Base-by-base conservation (phyloP, 2,113 vertebrate species). In the Loxodonta africana region DNA sequence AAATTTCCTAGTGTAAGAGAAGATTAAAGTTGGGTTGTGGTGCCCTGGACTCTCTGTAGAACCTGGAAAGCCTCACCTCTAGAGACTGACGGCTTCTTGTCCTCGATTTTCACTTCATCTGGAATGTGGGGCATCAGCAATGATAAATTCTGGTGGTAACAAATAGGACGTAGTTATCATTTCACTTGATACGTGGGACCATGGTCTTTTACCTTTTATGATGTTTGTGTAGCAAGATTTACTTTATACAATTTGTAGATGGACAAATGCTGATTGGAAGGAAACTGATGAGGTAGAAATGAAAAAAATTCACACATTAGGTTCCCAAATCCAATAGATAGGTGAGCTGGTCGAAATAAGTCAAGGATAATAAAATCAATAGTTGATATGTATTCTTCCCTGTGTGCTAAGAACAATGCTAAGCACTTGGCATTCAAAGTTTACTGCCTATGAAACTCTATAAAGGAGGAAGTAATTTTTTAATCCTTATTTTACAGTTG, bases 401-500 rank as follows among this genome's bases (percentile, higher is more conserved):
- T 28, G 1, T 25, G 41, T 62, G 44, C 62, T 71, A 62, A 65
- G 11, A 8, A 83, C 15, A 60, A n/a, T 57, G 91, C 78, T 60
- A 41, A 83, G 53, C 21, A 6, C 73, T 91, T 80, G 23, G 37
- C 11, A 21, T 89, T 57, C 18, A 44, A 41, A 95, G 60, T 86
- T 60, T 87, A 91, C 67, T 78, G 41, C 87, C 86, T 53, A 2
- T n/a, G 65, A 87, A 94, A 81, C 83, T 88, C 62, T 71, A 12
- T 65, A 33, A 86, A 62, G 94, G 6, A 94, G 57, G 73, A 81
- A 94, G 86, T 83, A 7, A 76, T 94, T 94, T 83, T 95, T 84
- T 91, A 93, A 91, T 90, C 44, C 8, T 83, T 81, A 81, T 84
- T 96, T 96, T 92, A 60, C 89, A 95, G 63, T 87, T 76, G 90